These are phyloP conservation scores for Mesembrinibis cayennensis DNA, from an alignment of 2,113 vertebrate species.

Conservation along the genomic window DNA sequence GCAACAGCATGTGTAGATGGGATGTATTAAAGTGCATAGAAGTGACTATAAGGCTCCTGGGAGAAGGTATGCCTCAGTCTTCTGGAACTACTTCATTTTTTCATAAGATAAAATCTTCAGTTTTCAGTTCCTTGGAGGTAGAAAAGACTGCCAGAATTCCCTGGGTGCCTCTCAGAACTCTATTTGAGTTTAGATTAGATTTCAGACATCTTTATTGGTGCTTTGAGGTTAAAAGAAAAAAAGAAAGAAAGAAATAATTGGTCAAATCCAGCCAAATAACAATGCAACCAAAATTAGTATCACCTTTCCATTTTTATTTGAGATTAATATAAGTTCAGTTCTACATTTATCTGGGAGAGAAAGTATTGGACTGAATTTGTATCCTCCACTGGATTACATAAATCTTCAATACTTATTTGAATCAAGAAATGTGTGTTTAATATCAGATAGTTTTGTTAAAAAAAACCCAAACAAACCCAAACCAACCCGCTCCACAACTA, in stretches of 20 bases:
- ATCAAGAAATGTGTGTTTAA: not conserved
- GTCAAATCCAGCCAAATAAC: not conserved
- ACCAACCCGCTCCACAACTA: not conserved
- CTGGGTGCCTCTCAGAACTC: not conserved
- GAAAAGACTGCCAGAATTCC: not conserved
- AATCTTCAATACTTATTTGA: not conserved
- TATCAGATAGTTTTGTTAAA: not conserved
- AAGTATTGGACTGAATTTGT: not conserved
- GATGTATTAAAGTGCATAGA: not conserved
- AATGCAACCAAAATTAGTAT: not conserved
- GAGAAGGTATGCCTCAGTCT: not conserved
- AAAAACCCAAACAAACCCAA: not conserved
- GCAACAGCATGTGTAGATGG: not conserved
- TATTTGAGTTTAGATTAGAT: not conserved
- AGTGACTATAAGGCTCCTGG: not conserved
- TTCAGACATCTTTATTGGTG: not conserved
- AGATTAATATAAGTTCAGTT: not conserved
- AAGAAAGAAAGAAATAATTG: not conserved
- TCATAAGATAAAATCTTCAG: not conserved
- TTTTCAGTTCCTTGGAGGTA: not conserved
- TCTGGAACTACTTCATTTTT: not conserved
- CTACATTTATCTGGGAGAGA: not conserved
- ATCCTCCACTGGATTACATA: not conserved
- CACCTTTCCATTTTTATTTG: not conserved
- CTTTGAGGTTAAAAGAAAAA: not conserved